Evolutionary conservation across 37 sponge, comb jelly and placozoan genomes (phyloP).

Genomic region (Axinella damicornis): DNA sequence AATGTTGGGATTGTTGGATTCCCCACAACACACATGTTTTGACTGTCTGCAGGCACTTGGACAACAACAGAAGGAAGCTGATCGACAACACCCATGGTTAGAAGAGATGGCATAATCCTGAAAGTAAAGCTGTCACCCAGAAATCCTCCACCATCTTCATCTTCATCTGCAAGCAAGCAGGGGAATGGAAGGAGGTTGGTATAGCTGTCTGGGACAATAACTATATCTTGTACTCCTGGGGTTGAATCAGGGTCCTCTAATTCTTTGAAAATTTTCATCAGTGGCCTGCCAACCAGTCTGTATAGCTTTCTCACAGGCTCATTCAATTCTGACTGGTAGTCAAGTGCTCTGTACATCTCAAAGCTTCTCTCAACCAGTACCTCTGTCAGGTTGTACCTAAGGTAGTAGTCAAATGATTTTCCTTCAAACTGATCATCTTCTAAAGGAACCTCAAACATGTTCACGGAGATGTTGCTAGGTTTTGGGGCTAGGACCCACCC

Average conservation of each 20-base stretch:
- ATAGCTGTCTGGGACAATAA: conserved; percentile 60
- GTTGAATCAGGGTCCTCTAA: not conserved
- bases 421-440: conserved; percentile 43
- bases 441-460: conserved; percentile 28
- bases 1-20: conserved; percentile 60
- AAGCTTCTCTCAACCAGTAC: conserved; percentile 23
- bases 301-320: conserved; percentile 52
- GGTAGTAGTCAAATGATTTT: conserved; percentile 38
- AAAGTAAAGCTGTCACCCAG: conserved; percentile 54
- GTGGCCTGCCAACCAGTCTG: conserved; percentile 31
- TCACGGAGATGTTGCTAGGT: not conserved
- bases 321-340: not conserved
- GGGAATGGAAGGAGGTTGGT: conserved; percentile 60
- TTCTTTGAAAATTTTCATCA: conserved; percentile 13
- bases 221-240: conserved; percentile 2
- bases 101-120: conserved; percentile 51
- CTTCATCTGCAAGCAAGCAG: conserved; percentile 21
- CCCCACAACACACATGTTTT: conserved; percentile 42
- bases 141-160: not conserved
- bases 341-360: conserved; percentile 17
- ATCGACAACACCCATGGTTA: conserved; percentile 59
- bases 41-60: conserved; percentile 1
- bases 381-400: conserved; percentile 47
- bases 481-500: conserved; percentile 54
- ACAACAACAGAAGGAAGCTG: conserved; percentile 22